Evolutionary conservation across 2,797 vertebrate genomes (phyloP).

Genomic region (Acipenser oxyrinchus): DNA sequence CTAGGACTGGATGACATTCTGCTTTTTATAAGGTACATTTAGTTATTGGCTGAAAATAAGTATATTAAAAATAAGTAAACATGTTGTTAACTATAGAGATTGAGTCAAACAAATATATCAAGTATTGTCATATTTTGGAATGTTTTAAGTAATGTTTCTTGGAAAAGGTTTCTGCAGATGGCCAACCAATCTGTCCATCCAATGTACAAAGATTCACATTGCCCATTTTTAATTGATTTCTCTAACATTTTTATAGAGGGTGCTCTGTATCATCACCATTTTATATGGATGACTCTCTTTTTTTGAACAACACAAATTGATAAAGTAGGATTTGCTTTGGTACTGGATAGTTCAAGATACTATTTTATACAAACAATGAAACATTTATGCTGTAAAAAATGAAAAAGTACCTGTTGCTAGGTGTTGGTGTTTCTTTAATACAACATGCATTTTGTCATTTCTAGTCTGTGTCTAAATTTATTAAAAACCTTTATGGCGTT

Average conservation of each 20-base stretch:
- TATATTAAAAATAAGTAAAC: no score
- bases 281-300: background rate
- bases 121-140: constrained; percentile 10
- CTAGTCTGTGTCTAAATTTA: constrained; percentile 19
- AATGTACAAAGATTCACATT: constrained; percentile 7
- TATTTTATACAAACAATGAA: constrained; percentile 20
- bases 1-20: no score
- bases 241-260: constrained; percentile 3
- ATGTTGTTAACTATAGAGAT: constrained; percentile 11
- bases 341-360: constrained; percentile 21
- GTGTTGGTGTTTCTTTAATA: constrained; percentile 28
- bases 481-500: constrained; percentile 20
- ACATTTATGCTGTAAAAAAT: constrained; percentile 17
- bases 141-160: constrained; percentile 6
- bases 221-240: background rate
- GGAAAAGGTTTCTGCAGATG: constrained; percentile 4
- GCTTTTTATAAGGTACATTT: no score
- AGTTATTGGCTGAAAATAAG: no score
- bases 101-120: no score
- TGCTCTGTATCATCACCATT: background rate
- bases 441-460: constrained; percentile 18
- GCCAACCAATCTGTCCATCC: constrained; percentile 4
- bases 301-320: background rate
- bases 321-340: constrained; percentile 16
- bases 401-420: constrained; percentile 24